Evolutionary conservation across 1,140 invertebrate species (phyloP).

Genomic region (Apis mellifera): Amel_HAv3.1 CM009931.2:26127501-26128000

Average conservation of each 20-base stretch:
- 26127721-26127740: not conserved
- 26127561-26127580: too few relatives aligned
- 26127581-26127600: too few relatives aligned
- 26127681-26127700: not conserved
- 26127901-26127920: not conserved
- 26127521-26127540: too few relatives aligned
- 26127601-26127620: too few relatives aligned
- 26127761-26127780: slow-evolving; percentile 7
- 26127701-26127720: not conserved
- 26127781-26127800: not conserved
- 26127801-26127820: not conserved
- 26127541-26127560: too few relatives aligned
- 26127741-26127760: not conserved
- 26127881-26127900: not conserved
- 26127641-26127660: not conserved
- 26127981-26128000: slow-evolving; percentile 1
- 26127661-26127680: not conserved
- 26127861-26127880: not conserved
- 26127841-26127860: not conserved
- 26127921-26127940: not conserved
- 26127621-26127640: too few relatives aligned
- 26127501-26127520: too few relatives aligned
- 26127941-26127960: slow-evolving; percentile 13
- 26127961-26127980: slow-evolving; percentile 5
- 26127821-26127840: not conserved